These are phyloP conservation scores for Melieria crassipennis DNA, from an alignment of 2,888 invertebrate species.

Conservation along the genomic window DNA sequence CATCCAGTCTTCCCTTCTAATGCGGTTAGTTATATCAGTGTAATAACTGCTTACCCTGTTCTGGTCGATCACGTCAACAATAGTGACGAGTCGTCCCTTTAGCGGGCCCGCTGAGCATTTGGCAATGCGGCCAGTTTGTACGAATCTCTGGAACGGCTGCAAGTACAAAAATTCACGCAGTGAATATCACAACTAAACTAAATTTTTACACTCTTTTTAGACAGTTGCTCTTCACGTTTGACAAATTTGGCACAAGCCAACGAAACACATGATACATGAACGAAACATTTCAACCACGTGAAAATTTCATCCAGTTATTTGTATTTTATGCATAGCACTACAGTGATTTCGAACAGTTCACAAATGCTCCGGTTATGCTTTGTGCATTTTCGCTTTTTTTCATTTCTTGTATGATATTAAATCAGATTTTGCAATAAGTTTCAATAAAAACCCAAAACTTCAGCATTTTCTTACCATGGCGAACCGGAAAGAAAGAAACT, in stretches of 20 bases:
- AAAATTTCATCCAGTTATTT: too few relatives aligned
- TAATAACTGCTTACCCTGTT: constrained; percentile 75
- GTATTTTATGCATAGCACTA: too few relatives aligned
- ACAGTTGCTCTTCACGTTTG: constrained; percentile 21
- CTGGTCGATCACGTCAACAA: constrained; percentile 97
- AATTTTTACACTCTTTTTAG: constrained; percentile 14
- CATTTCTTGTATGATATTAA: neutral
- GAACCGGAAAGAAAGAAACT: constrained; percentile 66
- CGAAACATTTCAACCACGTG: neutral
- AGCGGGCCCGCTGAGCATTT: constrained; percentile 90
- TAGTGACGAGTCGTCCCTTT: constrained; percentile 91
- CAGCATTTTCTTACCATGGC: constrained; percentile 62
- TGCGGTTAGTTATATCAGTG: neutral
- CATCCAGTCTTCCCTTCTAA: too few relatives aligned
- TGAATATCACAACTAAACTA: constrained; percentile 7
- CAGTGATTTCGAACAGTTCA: neutral
- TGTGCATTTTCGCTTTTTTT: constrained; percentile 2
- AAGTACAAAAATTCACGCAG: constrained; percentile 37
- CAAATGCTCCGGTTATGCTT: neutral
- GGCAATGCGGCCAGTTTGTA: constrained; percentile 97
- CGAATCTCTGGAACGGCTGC: constrained; percentile 90
- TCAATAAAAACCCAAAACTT: constrained; percentile 12
- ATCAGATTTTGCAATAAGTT: too few relatives aligned
- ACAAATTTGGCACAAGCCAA: constrained; percentile 3
- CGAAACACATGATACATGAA: neutral